phyloP scores from a whole-genome alignment of 53 echinoderm and acorn worm species.

The Mesocentrotus franciscanus region DNA sequence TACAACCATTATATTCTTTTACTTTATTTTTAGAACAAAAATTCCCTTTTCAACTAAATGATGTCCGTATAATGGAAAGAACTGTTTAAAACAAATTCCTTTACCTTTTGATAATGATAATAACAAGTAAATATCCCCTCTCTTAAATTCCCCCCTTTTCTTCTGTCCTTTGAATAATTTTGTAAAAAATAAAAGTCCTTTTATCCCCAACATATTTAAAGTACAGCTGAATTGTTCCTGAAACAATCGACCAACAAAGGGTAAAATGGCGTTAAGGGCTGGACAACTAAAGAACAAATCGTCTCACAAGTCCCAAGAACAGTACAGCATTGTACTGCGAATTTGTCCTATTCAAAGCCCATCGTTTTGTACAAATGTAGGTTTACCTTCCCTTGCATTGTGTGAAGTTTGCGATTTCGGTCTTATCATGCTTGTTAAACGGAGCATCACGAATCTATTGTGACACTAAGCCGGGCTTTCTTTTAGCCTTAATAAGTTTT shows the following conservation, averaged over 20 bases:
- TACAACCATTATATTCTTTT: not conserved
- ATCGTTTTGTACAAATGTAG: not conserved
- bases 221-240: not conserved
- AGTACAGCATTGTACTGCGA: not conserved
- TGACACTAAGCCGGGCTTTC: not conserved
- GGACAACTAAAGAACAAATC: not conserved
- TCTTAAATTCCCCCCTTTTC: not conserved
- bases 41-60: not conserved
- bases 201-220: not conserved
- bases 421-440: not conserved
- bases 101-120: not conserved
- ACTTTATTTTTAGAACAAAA: not conserved
- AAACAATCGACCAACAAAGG: not conserved
- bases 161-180: not conserved
- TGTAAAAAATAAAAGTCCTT: not conserved
- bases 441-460: not conserved
- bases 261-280: not conserved
- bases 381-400: not conserved
- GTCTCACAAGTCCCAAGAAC: not conserved
- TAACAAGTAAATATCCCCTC: not conserved
- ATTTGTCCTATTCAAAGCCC: not conserved
- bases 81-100: not conserved
- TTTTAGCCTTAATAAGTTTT: not conserved
- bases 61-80: not conserved
- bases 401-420: not conserved